A percentile compares a stretch with the other conserved stretches of the same genome.
Conservation (phyloP, 2,113 vertebrate genomes). For the Ursus arctos region DNA sequence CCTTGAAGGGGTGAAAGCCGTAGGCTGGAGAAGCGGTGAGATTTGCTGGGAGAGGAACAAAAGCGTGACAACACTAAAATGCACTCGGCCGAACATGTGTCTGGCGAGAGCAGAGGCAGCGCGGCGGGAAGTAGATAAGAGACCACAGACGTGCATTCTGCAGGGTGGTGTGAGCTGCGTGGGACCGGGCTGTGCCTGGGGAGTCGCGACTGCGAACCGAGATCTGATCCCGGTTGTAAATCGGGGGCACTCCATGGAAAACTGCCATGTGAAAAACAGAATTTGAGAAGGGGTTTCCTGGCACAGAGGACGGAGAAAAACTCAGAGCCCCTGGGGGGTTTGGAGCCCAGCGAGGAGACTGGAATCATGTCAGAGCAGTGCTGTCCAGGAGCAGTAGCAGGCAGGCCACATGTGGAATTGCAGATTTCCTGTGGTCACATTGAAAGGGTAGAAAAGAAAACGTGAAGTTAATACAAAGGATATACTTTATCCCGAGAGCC, state of each 20-base stretch:
- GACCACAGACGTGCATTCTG: not conserved
- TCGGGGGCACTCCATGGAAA: not conserved
- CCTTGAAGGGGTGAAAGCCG: not conserved
- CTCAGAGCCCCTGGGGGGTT: not conserved
- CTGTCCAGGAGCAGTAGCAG: not conserved
- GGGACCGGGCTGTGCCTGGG: not conserved
- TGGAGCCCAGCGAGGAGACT: not conserved
- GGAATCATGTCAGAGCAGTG: not conserved
- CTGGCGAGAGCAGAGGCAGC: not conserved
- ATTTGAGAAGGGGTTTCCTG: slow-evolving; percentile 6
- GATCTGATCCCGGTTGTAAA: not conserved
- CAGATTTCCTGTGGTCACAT: not conserved
- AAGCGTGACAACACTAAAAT: not conserved
- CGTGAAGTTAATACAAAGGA: not conserved
- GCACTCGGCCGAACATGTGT: not conserved
- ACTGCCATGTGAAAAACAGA: not conserved
- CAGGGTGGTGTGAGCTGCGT: not conserved
- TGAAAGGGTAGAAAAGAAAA: not conserved
- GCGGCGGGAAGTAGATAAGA: not conserved
- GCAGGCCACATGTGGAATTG: not conserved
- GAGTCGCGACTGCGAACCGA: not conserved
- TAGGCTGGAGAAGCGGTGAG: not conserved
- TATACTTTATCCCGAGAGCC: not conserved
- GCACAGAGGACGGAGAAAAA: not conserved
- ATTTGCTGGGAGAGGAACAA: not conserved